Base-by-base conservation (phyloP, 2,113 vertebrate genomes). In the Gulo gulo region DNA sequence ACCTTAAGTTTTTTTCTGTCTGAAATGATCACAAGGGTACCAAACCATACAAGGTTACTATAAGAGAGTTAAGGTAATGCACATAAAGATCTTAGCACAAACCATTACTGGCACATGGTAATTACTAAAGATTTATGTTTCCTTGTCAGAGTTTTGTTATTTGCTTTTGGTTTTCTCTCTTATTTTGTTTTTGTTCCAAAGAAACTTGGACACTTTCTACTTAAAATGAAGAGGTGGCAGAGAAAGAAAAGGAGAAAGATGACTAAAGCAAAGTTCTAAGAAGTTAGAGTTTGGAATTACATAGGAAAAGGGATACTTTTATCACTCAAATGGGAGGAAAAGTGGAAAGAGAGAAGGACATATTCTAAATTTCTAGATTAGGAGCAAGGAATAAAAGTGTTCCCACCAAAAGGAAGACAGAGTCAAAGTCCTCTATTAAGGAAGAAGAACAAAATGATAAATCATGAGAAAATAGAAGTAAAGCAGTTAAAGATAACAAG, bases 361-460 rank as follows among this genome's bases (percentile, higher is more conserved):
- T n/a, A 90, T 69, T 74, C 73, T 85, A 79, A 91, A 2, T 94
- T 90, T 93, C 80, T 59, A 79, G 36, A 90, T 95, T 83, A 85
- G 29, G 23, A 94, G 29, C 47, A 95, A 95, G 14, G 92, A 97
- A 84, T 50, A 91, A 96, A 76, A 26, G 12, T 26, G 57, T 92
- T 90, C 59, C 71, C 69, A 93, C 15, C 34, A 94, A 92, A 80
- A n/a, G 57, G 16, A 96, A 89, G 36, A 31, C 59, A 88, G 63
- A 90, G 52, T 50, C 81, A 82, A 57, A 24, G 79, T 76, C 47
- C 94, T 63, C 67, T 81, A 83, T 31, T 76, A 82, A 88, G 9
- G 88, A 69, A 76, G 45, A 97, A 94, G 61, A 95, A 79, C 15
- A 71, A 88, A 52, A 15, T 67, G 23, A 24, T 47, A 59, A 63